Evolutionary conservation across 35 echinoderm and acorn worm species (phyloP), one percentile per base, ranked within the genome.

Genomic region (Lytechinus variegatus): DNA sequence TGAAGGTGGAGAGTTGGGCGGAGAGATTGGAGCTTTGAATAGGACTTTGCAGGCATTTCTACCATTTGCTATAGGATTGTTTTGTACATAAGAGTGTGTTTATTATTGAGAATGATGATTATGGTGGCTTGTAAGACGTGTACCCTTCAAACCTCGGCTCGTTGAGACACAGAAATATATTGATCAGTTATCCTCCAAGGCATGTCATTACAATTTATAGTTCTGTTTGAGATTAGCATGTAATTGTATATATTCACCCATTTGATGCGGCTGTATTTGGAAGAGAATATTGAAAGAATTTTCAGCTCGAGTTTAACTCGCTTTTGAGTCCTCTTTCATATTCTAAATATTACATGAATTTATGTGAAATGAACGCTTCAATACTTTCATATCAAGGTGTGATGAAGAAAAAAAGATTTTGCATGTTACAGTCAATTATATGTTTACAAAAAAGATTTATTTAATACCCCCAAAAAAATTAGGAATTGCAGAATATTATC

Each of bases 81-180:
- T 79, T 60, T 79, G 66, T 79, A 79, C 66, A 79, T 79, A 79
- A 79, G 66, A 79, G 66, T 79, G 66, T 79, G 66, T 79, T 79
- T 79, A 79, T 79, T 79, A 19, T 79, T 24, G 21, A 79, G 66
- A n/a, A 79, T 7, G 21, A 24, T 6, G 19, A 44, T 24, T 7
- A 24, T 79, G 61, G 24, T 71, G 3, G 14, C 61, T 71, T 16
- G 60, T 66, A 66, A 12, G 11, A 56, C 55, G 11, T 79, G 66
- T n/a, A 79, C 19, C 3, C 21, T 79, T 79, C 19, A 6, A 24
- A 79, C n/a, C 66, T 79, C 16, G n/a, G 8, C 66, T 79, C n/a
- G 66, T 79, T 19, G 66, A 79, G 14, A 79, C 66, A 79, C n/a
- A 44, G 33, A 44, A 44, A 44, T 58, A 11, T 19, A 79, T 24